Conservation (phyloP, 37 sponge, comb jelly and placozoan species). For the Aphrocallistes beatrix region DNA sequence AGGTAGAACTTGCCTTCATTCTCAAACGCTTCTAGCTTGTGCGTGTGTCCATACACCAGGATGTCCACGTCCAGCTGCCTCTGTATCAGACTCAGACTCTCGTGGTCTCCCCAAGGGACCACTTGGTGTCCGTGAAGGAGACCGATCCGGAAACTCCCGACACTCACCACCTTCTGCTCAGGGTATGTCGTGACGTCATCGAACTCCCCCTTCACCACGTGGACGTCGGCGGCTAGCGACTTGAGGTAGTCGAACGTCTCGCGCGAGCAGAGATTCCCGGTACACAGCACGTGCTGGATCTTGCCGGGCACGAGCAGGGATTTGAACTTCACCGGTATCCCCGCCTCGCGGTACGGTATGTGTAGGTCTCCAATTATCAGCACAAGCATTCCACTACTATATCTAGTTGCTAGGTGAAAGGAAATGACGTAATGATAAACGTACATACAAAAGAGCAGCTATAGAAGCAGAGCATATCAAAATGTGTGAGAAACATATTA, state of each 20-base stretch:
- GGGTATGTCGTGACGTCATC: constrained; percentile 74
- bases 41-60: constrained; percentile 91
- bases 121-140: constrained; percentile 96
- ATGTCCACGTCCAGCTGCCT: constrained; percentile 94
- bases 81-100: constrained; percentile 77
- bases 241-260: constrained; percentile 95
- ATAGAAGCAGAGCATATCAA: background rate
- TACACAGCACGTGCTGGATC: constrained; percentile 96
- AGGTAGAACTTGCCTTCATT: constrained; percentile 90
- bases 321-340: constrained; percentile 89
- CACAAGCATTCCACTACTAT: constrained; percentile 42
- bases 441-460: background rate
- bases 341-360: constrained; percentile 76
- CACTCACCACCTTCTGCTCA: constrained; percentile 93
- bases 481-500: background rate
- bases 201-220: constrained; percentile 91
- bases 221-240: constrained; percentile 88
- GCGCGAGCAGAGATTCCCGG: constrained; percentile 89
- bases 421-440: background rate
- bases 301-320: constrained; percentile 95
- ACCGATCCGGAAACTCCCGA: constrained; percentile 90
- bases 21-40: constrained; percentile 89
- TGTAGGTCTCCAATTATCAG: constrained; percentile 96
- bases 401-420: background rate
- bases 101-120: constrained; percentile 97